Evolutionary conservation across 1,140 invertebrate genomes (phyloP).

Genomic region (Portunus trituberculatus): DNA sequence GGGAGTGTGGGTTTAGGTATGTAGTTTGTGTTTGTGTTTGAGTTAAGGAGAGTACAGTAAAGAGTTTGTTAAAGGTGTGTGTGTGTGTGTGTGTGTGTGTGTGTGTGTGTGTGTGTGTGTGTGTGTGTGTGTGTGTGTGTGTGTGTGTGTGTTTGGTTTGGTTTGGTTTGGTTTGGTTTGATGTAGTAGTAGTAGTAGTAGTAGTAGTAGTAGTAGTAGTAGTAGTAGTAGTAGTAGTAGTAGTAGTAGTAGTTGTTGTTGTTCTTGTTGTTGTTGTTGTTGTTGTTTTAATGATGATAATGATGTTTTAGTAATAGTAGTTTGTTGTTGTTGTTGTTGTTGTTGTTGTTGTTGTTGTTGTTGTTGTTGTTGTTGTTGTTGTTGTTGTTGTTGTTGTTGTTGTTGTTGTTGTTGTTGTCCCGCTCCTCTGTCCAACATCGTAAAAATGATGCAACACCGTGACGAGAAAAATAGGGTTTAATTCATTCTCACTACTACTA

Average conservation of each 20-base stretch:
- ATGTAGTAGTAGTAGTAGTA: not conserved
- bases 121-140: too few species aligned
- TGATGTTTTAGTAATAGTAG: too few species aligned
- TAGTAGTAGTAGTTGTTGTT: too few species aligned
- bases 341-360: too few species aligned
- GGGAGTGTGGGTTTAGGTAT: not conserved
- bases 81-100: too few species aligned
- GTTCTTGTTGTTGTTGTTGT: too few species aligned
- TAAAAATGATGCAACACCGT: conserved; percentile 32
- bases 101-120: too few species aligned
- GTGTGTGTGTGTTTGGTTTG: not conserved
- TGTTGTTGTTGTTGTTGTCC: conserved; percentile 20
- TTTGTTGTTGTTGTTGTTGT: too few species aligned
- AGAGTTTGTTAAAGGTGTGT: not conserved
- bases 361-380: not conserved
- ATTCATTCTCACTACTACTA: not conserved
- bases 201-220: too few species aligned
- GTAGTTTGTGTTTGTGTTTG: too few species aligned
- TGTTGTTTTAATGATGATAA: too few species aligned
- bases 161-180: not conserved
- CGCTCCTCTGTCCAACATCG: not conserved
- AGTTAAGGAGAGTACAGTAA: not conserved
- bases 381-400: not conserved
- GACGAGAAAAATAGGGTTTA: not conserved
- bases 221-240: too few species aligned